phyloP scores from a whole-genome alignment of 2,113 vertebrate genomes.

The Hymenochirus boettgeri region DNA sequence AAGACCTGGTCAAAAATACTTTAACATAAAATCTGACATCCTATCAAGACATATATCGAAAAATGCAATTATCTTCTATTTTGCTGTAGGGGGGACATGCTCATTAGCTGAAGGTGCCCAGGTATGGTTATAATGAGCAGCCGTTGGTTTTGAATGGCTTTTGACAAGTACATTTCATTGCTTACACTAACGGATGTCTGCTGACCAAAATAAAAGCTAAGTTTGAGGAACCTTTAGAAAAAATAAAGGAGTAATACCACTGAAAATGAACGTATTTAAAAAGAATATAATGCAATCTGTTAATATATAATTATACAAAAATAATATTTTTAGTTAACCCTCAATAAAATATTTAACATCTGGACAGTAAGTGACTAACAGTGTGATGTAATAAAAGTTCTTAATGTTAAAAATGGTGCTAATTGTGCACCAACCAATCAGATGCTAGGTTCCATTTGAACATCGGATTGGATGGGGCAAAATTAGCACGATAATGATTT shows the following conservation, averaged over 20 bases:
- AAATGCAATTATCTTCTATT: slow-evolving; percentile 27
- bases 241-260: neutral
- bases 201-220: neutral
- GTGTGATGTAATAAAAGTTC: too few species aligned
- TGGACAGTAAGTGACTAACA: too few species aligned
- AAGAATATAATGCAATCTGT: too few species aligned
- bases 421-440: too few species aligned
- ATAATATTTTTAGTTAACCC: too few species aligned
- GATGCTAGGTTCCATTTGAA: too few species aligned
- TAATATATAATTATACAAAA: too few species aligned
- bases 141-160: neutral
- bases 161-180: slow-evolving; percentile 4
- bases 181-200: neutral
- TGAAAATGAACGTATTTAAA: too few species aligned
- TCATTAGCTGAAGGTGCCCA: slow-evolving; percentile 26
- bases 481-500: too few species aligned
- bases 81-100: slow-evolving; percentile 11
- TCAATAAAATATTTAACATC: too few species aligned
- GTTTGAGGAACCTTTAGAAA: neutral
- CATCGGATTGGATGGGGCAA: too few species aligned
- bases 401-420: too few species aligned
- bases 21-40: slow-evolving; percentile 20
- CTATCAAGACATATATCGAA: slow-evolving; percentile 15
- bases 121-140: neutral
- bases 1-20: slow-evolving; percentile 20